phyloP scores from a whole-genome alignment of 2,888 invertebrate species.

The Idaea dimidiata region DNA sequence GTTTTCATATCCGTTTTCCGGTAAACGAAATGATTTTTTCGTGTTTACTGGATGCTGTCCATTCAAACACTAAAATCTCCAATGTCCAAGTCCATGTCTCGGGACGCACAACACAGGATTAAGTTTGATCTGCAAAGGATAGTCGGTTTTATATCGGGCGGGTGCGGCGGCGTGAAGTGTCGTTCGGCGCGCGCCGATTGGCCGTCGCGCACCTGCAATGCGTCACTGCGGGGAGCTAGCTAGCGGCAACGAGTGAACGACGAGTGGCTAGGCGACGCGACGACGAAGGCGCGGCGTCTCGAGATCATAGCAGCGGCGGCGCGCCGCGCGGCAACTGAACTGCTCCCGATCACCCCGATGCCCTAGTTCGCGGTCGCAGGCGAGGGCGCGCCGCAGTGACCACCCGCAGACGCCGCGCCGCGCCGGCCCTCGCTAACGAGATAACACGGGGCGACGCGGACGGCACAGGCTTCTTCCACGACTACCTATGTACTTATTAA shows the following conservation, averaged over 20 bases:
- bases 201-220: slow-evolving; percentile 92
- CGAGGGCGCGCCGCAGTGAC: slow-evolving; percentile 50
- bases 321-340: slow-evolving; percentile 41
- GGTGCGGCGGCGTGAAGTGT: slow-evolving; percentile 88
- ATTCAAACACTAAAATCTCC: slow-evolving; percentile 57
- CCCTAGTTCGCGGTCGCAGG: slow-evolving; percentile 57
- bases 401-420: slow-evolving; percentile 45
- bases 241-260: slow-evolving; percentile 45
- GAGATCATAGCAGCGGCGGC: slow-evolving; percentile 31
- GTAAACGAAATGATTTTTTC: slow-evolving; percentile 44
- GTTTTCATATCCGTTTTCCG: slow-evolving; percentile 70
- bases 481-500: slow-evolving; percentile 7
- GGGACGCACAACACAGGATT: slow-evolving; percentile 78
- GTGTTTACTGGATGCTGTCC: slow-evolving; percentile 47
- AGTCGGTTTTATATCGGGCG: slow-evolving; percentile 84
- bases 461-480: slow-evolving; percentile 24
- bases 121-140: slow-evolving; percentile 83
- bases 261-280: slow-evolving; percentile 30
- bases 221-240: slow-evolving; percentile 83
- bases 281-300: slow-evolving; percentile 28
- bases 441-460: slow-evolving; percentile 39
- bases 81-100: slow-evolving; percentile 77
- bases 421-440: slow-evolving; percentile 51
- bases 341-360: slow-evolving; percentile 46
- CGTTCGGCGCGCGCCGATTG: slow-evolving; percentile 87